Conservation (phyloP, 2,113 vertebrate genomes). For the Rostratula benghalensis region DNA sequence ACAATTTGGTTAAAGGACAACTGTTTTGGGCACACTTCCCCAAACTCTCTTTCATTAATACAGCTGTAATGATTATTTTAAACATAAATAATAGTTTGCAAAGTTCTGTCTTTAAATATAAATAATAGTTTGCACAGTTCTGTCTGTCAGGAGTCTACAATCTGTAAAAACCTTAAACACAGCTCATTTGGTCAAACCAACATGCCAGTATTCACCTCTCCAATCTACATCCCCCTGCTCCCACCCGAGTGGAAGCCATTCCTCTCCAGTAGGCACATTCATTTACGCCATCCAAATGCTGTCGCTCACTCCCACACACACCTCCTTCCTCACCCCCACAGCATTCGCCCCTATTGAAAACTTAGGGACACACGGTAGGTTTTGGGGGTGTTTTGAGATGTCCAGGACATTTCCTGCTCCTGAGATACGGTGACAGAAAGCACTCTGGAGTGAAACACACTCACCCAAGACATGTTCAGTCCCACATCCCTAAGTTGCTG, state of each 20-base stretch:
- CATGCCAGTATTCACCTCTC: not conserved
- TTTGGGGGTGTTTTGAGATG: not conserved
- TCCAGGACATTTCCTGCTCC: not conserved
- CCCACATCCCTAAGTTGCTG: fast-evolving
- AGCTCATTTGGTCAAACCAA: not conserved
- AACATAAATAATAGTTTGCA: no score
- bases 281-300: not conserved
- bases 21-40: not conserved
- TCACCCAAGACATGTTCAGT: not conserved
- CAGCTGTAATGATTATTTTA: not conserved
- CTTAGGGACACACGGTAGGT: not conserved
- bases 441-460: fast-evolving
- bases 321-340: not conserved
- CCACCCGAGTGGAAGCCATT: not conserved
- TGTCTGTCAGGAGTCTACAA: not conserved
- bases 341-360: not conserved
- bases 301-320: not conserved
- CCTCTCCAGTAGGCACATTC: not conserved
- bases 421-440: not conserved
- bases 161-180: not conserved
- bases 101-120: not conserved
- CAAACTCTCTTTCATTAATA: not conserved
- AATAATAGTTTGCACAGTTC: no score
- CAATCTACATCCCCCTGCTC: not conserved
- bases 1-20: not conserved